These are phyloP conservation scores for Agonopterix arenella DNA, from an alignment of 2,888 invertebrate genomes.

Conservation along the genomic window DNA sequence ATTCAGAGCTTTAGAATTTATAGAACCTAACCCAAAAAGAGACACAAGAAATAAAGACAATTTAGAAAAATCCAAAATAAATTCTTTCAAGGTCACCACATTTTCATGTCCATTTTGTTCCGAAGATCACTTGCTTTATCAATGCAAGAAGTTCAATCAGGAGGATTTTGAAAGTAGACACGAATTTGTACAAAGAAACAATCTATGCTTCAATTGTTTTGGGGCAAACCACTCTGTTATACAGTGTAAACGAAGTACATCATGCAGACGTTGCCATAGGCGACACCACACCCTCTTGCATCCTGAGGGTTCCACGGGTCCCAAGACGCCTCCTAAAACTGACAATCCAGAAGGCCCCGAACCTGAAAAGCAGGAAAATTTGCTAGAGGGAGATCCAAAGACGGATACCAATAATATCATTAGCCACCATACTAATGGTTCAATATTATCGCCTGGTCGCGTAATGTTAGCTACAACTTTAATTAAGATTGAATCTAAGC, in stretches of 20 bases:
- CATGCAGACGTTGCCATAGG: not conserved
- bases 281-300: slow-evolving; percentile 3
- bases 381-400: not conserved
- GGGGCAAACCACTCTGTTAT: not conserved
- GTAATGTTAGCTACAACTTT: slow-evolving; percentile 4
- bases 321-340: not conserved
- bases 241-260: not conserved
- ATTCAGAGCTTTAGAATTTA: slow-evolving; percentile 20
- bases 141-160: not conserved
- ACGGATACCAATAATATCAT: not conserved
- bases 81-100: not conserved
- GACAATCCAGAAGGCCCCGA: not conserved
- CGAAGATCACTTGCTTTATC: not conserved
- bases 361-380: not conserved
- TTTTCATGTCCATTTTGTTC: not conserved
- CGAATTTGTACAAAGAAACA: too few relatives aligned
- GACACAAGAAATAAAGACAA: not conserved
- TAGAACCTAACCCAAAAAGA: slow-evolving; percentile 1
- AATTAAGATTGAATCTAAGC: not conserved
- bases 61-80: not conserved
- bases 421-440: not conserved
- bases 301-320: not conserved
- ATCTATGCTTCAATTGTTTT: slow-evolving; percentile 3
- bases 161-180: not conserved
- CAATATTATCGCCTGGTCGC: not conserved